Percentiles rank a stretch among this genome's conserved stretches.
phyloP scores from a whole-genome alignment of 2,888 invertebrate species.

The Protodeltote pygarga region DNA sequence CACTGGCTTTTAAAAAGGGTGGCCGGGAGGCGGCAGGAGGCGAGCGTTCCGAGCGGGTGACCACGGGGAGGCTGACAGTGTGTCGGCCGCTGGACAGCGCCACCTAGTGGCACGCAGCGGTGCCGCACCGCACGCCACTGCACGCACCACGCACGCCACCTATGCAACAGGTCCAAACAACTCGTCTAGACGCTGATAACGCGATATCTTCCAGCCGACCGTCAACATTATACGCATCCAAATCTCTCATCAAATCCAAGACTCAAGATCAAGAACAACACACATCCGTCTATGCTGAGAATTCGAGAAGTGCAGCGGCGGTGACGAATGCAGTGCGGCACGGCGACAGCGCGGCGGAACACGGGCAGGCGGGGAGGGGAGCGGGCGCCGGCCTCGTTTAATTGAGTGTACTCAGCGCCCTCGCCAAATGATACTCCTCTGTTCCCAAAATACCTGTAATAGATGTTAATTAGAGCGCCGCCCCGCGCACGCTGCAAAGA shows the following conservation, averaged over 20 bases:
- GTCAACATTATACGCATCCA: slow-evolving; percentile 4
- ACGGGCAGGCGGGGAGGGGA: slow-evolving; percentile 44
- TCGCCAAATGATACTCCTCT: slow-evolving; percentile 83
- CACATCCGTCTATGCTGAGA: no score
- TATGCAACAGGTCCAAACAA: slow-evolving; percentile 46
- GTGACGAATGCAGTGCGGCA: slow-evolving; percentile 30
- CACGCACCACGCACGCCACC: slow-evolving; percentile 35
- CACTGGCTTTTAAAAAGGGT: slow-evolving; percentile 87
- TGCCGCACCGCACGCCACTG: slow-evolving; percentile 32
- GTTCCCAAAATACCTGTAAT: slow-evolving; percentile 84
- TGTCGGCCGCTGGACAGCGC: slow-evolving; percentile 66
- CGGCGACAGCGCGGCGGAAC: slow-evolving; percentile 22
- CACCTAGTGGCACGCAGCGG: slow-evolving; percentile 51
- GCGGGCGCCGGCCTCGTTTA: slow-evolving; percentile 70
- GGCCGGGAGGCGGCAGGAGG: slow-evolving; percentile 67
- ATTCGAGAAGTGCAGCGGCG: slow-evolving; percentile 20
- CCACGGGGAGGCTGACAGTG: slow-evolving; percentile 82
- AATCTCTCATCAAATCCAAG: neutral
- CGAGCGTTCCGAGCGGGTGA: slow-evolving; percentile 86
- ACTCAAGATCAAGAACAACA: no score
- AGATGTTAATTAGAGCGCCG: slow-evolving; percentile 84
- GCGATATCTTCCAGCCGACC: slow-evolving; percentile 12
- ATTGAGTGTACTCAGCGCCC: slow-evolving; percentile 86
- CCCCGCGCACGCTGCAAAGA: slow-evolving; percentile 73
- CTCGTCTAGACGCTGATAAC: slow-evolving; percentile 43